Evolutionary conservation across 2,113 vertebrate genomes (phyloP).

Genomic region (Oncorhynchus tshawytscha): DNA sequence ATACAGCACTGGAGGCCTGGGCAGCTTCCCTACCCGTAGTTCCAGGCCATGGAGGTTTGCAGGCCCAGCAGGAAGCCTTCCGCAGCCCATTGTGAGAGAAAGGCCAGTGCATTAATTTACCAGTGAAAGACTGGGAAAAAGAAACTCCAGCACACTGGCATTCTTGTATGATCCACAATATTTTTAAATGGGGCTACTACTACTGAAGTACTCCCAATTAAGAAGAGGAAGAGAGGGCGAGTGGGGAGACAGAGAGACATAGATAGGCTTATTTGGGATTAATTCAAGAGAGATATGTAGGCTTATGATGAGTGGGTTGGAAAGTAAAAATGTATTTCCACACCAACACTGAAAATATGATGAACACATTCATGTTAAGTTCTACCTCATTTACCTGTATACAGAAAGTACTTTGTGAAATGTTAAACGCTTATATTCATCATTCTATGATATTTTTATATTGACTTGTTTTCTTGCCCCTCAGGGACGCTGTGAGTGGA

Average conservation of each 20-base stretch:
- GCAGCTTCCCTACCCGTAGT: constrained; percentile 47
- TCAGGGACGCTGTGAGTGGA: no score
- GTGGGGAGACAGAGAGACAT: constrained; percentile 5
- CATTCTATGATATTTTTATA: no score
- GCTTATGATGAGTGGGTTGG: neutral
- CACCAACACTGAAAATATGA: neutral
- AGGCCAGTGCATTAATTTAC: constrained; percentile 50
- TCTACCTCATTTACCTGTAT: no score
- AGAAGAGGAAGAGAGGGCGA: neutral
- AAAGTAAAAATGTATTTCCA: neutral
- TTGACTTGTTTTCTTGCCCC: no score
- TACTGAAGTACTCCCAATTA: constrained; percentile 32
- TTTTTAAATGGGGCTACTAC: no score
- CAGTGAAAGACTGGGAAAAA: neutral
- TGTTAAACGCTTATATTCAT: no score
- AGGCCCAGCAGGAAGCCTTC: constrained; percentile 59
- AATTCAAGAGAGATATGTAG: neutral
- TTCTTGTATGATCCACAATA: no score
- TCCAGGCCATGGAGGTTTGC: constrained; percentile 45
- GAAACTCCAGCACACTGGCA: no score
- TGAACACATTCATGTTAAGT: no score
- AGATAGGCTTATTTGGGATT: constrained; percentile 1
- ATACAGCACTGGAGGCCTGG: constrained; percentile 52
- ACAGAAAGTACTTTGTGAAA: no score
- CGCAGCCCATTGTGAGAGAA: constrained; percentile 45